phyloP scores from a whole-genome alignment of 2,888 invertebrate genomes.

The Eugnorisma glareosa region DNA sequence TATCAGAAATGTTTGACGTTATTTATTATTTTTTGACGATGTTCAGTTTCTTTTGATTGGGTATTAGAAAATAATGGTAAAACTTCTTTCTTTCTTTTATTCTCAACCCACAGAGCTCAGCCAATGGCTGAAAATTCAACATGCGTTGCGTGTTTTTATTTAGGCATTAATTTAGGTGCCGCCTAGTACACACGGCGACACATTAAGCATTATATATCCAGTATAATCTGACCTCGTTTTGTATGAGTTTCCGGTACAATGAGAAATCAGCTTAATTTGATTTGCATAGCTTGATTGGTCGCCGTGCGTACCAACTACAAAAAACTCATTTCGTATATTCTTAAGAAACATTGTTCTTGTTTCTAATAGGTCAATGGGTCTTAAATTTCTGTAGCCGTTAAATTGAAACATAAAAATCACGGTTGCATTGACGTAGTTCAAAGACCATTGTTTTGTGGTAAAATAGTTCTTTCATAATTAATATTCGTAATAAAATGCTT shows the following conservation, averaged over 20 bases:
- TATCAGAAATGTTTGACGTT: slow-evolving; percentile 49
- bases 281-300: no score
- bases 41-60: slow-evolving; percentile 16
- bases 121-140: no score
- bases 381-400: background rate
- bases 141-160: background rate
- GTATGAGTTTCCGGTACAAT: no score
- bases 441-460: slow-evolving; percentile 19
- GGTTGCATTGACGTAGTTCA: slow-evolving; percentile 27
- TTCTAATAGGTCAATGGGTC: slow-evolving; percentile 10
- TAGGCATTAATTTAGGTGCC: background rate
- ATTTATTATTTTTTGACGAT: slow-evolving; percentile 19
- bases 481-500: background rate
- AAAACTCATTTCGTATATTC: background rate
- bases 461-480: slow-evolving; percentile 1
- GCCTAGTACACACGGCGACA: background rate
- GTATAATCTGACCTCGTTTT: no score
- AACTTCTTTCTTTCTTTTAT: background rate
- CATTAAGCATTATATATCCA: no score
- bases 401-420: slow-evolving; percentile 12
- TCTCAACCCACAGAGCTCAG: background rate
- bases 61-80: slow-evolving; percentile 2
- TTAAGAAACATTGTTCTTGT: slow-evolving; percentile 8
- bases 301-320: background rate
- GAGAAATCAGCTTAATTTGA: no score